A percentile compares a stretch with the other conserved stretches of the same genome.
These are phyloP conservation scores for Eonycteris spelaea DNA, from an alignment of 2,113 vertebrate genomes.

Conservation along the genomic window DNA sequence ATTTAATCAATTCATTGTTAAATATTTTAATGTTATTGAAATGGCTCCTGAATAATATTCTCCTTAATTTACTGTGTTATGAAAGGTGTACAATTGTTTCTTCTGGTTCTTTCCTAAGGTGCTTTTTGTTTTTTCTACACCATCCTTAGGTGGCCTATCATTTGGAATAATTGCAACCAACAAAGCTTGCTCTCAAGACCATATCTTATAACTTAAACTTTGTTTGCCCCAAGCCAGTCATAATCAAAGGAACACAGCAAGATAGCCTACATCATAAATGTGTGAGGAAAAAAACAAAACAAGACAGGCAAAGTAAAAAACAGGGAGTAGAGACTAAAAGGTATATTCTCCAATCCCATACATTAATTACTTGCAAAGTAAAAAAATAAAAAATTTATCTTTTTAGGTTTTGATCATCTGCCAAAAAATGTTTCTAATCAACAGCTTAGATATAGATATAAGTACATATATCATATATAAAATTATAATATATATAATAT, in stretches of 20 bases:
- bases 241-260: background rate
- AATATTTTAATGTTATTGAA: background rate
- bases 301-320: background rate
- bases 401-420: background rate
- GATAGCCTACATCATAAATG: background rate
- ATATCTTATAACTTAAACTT: background rate
- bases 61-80: background rate
- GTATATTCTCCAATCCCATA: background rate
- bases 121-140: background rate
- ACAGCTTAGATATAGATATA: background rate
- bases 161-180: background rate
- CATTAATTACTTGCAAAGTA: background rate
- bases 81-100: background rate
- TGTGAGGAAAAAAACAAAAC: background rate
- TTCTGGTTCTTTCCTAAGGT: background rate
- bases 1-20: background rate
- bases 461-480: background rate
- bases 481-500: too few relatives aligned
- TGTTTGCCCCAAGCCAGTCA: background rate
- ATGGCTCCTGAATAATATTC: background rate
- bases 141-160: background rate
- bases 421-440: background rate
- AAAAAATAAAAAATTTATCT: background rate
- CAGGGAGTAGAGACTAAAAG: background rate
- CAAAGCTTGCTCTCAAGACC: background rate